A percentile compares a stretch with the other conserved stretches of the same genome.
Conservation (phyloP, 2,888 invertebrate genomes). For the Eupithecia abbreviata region DNA sequence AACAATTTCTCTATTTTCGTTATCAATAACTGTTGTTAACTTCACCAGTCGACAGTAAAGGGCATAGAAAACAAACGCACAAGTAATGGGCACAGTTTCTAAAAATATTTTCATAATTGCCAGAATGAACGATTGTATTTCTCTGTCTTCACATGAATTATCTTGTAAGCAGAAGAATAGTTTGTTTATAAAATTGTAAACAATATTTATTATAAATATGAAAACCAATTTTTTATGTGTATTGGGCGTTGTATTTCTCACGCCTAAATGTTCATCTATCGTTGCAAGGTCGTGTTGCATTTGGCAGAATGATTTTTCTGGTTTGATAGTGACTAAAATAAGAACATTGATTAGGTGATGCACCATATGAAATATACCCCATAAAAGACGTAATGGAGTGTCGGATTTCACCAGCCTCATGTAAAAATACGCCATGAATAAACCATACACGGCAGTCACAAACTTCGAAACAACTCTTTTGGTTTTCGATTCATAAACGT, state of each 20-base stretch:
- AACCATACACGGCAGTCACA: neutral
- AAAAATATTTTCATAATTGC: neutral
- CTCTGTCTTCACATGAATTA: neutral
- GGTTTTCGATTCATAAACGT: neutral
- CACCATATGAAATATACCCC: neutral
- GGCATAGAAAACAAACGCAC: neutral
- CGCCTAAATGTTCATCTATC: neutral
- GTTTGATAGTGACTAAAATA: neutral
- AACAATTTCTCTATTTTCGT: neutral
- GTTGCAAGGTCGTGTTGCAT: neutral
- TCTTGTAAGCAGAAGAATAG: neutral
- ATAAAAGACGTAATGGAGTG: neutral
- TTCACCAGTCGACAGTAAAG: neutral
- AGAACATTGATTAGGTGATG: neutral
- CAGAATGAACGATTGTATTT: neutral
- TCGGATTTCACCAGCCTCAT: neutral
- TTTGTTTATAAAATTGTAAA: neutral
- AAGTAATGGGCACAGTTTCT: neutral
- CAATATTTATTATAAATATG: neutral
- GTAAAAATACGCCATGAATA: neutral
- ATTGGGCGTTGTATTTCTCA: no score
- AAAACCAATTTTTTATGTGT: neutral
- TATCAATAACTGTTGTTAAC: neutral
- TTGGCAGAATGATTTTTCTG: neutral
- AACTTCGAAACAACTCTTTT: neutral